Evolutionary conservation across 2,797 vertebrate genomes (phyloP), one percentile per base, ranked within the genome.

Genomic region (Anguilla marmorata): DNA sequence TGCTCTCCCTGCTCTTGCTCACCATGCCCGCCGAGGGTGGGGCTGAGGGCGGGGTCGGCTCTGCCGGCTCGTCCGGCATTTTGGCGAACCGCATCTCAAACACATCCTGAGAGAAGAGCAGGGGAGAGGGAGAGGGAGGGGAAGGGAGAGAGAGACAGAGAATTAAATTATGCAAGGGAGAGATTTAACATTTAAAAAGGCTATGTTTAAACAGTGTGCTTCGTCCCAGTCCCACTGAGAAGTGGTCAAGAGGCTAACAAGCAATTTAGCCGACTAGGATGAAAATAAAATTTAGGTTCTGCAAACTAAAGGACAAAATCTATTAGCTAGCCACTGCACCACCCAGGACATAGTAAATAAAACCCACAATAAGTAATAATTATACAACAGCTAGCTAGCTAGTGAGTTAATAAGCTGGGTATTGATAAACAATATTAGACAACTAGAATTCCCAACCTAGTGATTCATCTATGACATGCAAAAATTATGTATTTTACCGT

Each of bases 61-160:
- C 98, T 0, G 95, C 93, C 0, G 97, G 98, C 92, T 99, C 98
- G 0, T 99, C 98, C 0, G 98, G 98, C 96, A 99, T 99, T 94
- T 99, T 99, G 69, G 98, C 98, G 0, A 99, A 99, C 66, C 97
- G 97, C 98, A 99, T 99, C 95, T 99, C 98, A 41, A 99, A 99
- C 88, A 99, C 98, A 0, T 99, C 98, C 98, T 99, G 90, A 0
- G 11, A 54, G 69, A 50, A 41, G 16, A 0, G 33, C 8, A 2
- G 50, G 12, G 8, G n/a, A 14, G 72, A 74, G 72, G 12, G 30
- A 74, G 69, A 12, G 30, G 9, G 69, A 33, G 69, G 33, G 8
- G 37, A 30, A 30, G 16, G 16, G 16, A 21, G 58, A 21, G 58
- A 21, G 27, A 72, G 27, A 11, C 6, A 72, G 69, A 74, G 30